phyloP scores from a whole-genome alignment of 2,113 vertebrate species.

The Chlorodrepanis virens region DNA sequence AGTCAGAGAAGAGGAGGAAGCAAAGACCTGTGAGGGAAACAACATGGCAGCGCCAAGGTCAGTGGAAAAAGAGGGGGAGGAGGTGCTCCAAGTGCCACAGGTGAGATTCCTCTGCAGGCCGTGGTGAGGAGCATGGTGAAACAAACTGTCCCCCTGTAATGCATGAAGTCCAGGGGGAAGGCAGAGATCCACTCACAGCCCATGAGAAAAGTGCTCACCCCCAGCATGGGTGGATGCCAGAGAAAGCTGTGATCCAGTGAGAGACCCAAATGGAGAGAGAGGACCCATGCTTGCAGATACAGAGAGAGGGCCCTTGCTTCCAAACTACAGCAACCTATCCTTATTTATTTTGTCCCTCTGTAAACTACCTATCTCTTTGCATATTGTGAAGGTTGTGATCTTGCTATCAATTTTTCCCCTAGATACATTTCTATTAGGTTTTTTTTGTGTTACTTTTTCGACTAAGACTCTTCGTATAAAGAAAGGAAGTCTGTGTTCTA shows the following conservation, averaged over 20 bases:
- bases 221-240: not conserved
- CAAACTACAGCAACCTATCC: not conserved
- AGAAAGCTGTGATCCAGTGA: not conserved
- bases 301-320: not conserved
- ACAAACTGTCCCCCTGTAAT: not conserved
- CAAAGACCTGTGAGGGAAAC: not conserved
- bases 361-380: not conserved
- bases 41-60: not conserved
- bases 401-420: not conserved
- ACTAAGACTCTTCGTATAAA: not conserved
- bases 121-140: not conserved
- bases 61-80: not conserved
- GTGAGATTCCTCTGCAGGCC: not conserved
- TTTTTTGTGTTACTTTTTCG: not conserved
- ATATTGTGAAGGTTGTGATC: not conserved
- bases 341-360: not conserved
- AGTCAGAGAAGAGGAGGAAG: not conserved
- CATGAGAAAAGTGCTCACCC: not conserved
- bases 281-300: not conserved
- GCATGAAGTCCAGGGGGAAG: not conserved
- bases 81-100: fast-evolving
- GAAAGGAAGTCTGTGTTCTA: not conserved
- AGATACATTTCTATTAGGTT: not conserved
- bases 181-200: not conserved
- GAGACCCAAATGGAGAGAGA: not conserved